Conservation (phyloP, 2,797 vertebrate species). For the Myotis vivesi region DNA sequence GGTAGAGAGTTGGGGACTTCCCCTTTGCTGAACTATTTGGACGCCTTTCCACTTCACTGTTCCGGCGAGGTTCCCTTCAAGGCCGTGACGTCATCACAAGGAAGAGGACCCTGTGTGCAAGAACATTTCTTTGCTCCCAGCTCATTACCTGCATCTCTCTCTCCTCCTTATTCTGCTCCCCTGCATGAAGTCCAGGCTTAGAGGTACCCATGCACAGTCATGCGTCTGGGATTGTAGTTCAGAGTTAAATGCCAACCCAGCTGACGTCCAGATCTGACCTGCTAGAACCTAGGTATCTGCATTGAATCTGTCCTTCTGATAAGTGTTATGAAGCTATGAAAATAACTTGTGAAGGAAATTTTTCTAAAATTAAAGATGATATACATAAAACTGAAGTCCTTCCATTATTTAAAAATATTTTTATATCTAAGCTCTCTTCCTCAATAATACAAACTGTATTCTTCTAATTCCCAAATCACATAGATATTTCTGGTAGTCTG, state of each 20-base stretch:
- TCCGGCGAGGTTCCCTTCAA: background rate
- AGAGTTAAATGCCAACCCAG: background rate
- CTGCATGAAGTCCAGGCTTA: background rate
- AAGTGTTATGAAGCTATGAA: background rate
- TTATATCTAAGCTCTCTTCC: background rate
- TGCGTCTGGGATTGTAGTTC: background rate
- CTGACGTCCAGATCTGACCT: background rate
- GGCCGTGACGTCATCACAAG: background rate
- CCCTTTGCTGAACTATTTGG: background rate
- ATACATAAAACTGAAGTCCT: background rate
- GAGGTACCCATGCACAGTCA: background rate
- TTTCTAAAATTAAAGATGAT: constrained; percentile 39
- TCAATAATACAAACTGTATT: background rate
- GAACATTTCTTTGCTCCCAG: background rate
- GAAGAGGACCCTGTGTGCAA: background rate
- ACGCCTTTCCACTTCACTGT: background rate
- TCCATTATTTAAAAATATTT: background rate
- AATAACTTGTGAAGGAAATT: background rate
- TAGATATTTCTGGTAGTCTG: background rate
- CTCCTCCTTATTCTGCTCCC: background rate
- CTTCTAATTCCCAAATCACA: background rate
- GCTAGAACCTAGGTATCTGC: background rate
- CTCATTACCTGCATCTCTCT: background rate
- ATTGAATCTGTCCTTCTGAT: background rate
- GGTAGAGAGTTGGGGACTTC: background rate